Evolutionary conservation across 2,888 invertebrate species (phyloP).

Genomic region (Calameuta filiformis): DNA sequence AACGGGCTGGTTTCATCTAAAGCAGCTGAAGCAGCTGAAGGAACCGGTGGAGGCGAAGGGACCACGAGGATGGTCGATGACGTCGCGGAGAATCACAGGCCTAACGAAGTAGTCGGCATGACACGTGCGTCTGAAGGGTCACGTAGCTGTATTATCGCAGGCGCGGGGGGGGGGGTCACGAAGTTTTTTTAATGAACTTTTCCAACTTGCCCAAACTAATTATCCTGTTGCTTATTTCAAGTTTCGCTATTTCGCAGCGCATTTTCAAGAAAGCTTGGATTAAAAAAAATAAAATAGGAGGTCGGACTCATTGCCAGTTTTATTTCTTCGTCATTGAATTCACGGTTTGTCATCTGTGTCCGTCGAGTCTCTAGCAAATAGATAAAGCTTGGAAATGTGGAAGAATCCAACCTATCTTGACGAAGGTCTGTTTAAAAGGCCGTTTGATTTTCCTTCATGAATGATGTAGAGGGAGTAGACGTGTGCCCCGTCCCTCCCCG

Average conservation of each 20-base stretch:
- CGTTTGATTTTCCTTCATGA: constrained; percentile 48
- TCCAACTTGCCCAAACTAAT: background rate
- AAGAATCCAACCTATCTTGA: background rate
- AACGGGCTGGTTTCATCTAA: background rate
- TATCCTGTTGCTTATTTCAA: background rate
- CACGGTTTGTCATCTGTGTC: too few species aligned
- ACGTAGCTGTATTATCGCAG: too few species aligned
- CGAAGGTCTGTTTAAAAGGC: constrained; percentile 34
- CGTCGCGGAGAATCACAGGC: too few species aligned
- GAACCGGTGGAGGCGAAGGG: background rate
- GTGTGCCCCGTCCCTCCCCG: constrained; percentile 13
- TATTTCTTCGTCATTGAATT: too few species aligned
- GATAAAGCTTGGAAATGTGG: background rate
- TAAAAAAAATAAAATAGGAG: too few species aligned
- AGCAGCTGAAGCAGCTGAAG: background rate
- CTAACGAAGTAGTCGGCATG: too few species aligned
- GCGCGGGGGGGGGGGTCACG: background rate
- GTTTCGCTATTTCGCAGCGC: background rate
- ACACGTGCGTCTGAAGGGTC: too few species aligned
- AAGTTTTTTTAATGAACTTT: constrained; percentile 10
- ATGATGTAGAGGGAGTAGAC: constrained; percentile 39
- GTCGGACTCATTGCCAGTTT: too few species aligned
- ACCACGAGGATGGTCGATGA: background rate
- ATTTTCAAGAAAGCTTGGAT: constrained; percentile 18
- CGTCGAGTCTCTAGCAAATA: too few species aligned